A percentile compares a stretch with the other conserved stretches of the same genome.
Conservation (phyloP, 2,113 vertebrate genomes). For the Syrmaticus mikado region DNA sequence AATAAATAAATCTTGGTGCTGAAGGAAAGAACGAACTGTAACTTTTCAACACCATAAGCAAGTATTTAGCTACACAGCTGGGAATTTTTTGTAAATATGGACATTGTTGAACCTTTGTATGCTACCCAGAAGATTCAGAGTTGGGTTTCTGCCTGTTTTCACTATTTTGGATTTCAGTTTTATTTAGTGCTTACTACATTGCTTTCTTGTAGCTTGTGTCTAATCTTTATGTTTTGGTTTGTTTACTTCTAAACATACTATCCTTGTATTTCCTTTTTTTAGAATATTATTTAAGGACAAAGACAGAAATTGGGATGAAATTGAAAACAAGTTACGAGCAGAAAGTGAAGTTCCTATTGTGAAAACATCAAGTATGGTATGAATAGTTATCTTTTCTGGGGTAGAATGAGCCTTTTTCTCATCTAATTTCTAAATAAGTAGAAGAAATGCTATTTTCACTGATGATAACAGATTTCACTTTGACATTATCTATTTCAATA, state of each 20-base stretch:
- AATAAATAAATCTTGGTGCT: not conserved
- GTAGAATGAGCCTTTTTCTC: not conserved
- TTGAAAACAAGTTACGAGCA: slow-evolving; percentile 90
- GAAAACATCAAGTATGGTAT: slow-evolving; percentile 98
- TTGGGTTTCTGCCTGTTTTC: not conserved
- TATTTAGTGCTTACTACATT: not conserved
- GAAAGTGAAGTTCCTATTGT: slow-evolving; percentile 94
- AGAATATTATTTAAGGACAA: slow-evolving; percentile 98
- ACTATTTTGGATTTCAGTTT: not conserved
- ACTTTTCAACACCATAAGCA: not conserved
- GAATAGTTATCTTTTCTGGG: not conserved
- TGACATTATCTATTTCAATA: not conserved
- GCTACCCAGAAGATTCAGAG: not conserved
- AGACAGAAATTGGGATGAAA: slow-evolving; percentile 97
- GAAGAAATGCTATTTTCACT: not conserved
- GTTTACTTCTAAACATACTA: not conserved
- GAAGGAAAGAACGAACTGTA: not conserved
- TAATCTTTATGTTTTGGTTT: not conserved
- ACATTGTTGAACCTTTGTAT: not conserved
- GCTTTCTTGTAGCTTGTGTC: not conserved
- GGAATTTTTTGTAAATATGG: not conserved
- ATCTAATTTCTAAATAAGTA: not conserved
- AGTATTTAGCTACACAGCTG: not conserved
- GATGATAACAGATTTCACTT: not conserved
- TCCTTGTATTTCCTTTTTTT: slow-evolving; percentile 56